A percentile compares a stretch with the other conserved stretches of the same genome.
Evolutionary conservation across 2,797 vertebrate genomes (phyloP).

Genomic region (Sebastes matsubarae): DNA sequence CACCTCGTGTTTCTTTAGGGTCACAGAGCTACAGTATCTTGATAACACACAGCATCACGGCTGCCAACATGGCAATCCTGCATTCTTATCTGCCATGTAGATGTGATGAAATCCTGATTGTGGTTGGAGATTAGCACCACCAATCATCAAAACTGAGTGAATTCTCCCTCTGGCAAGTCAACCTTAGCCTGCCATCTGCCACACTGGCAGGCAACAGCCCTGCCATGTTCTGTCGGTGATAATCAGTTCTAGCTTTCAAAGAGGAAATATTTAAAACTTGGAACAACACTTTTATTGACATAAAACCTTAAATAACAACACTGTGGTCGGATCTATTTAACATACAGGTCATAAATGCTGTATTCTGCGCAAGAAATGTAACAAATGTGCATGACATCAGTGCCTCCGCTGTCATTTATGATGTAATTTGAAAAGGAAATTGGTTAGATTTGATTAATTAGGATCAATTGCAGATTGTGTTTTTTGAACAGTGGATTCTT

Average conservation of each 20-base stretch:
- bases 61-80: background rate
- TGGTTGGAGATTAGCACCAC: slow-evolving; percentile 58
- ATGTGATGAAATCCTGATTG: slow-evolving; percentile 41
- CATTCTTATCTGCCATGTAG: slow-evolving; percentile 5
- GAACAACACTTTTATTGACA: slow-evolving; percentile 1
- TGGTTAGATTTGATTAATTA: background rate
- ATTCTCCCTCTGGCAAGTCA: slow-evolving; percentile 53
- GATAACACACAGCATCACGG: background rate
- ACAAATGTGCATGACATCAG: background rate
- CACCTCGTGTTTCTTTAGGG: no score
- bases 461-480: background rate
- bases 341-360: background rate
- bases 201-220: slow-evolving; percentile 52
- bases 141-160: slow-evolving; percentile 56
- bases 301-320: slow-evolving; percentile 10
- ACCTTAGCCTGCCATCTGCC: slow-evolving; percentile 62
- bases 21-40: background rate
- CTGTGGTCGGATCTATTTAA: background rate
- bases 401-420: background rate
- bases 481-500: background rate
- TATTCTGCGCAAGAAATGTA: background rate
- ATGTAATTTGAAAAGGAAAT: background rate
- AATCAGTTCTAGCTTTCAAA: slow-evolving; percentile 34
- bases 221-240: slow-evolving; percentile 38
- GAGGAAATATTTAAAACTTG: slow-evolving; percentile 27